Evolutionary conservation across 2,797 vertebrate species (phyloP).

Genomic region (Propithecus deckenii): DNA sequence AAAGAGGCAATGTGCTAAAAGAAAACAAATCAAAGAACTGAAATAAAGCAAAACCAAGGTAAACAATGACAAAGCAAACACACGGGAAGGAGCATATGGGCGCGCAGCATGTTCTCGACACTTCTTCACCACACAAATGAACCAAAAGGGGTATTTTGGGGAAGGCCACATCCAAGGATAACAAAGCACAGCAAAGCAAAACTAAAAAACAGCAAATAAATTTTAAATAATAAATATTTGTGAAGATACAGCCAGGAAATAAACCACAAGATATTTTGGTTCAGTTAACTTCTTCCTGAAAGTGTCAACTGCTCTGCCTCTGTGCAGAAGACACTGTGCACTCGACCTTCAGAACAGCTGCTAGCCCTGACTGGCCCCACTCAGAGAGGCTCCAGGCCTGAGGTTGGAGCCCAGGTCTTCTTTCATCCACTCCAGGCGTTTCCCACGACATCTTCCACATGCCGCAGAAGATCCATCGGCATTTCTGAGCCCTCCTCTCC

Average conservation of each 20-base stretch:
- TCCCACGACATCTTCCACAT: fast-evolving
- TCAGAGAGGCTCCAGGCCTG: neutral
- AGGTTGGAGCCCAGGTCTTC: neutral
- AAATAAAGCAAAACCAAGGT: conserved; percentile 86
- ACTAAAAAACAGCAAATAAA: conserved; percentile 59
- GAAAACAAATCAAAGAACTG: conserved; percentile 85
- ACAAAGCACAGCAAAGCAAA: conserved; percentile 50
- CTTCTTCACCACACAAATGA: neutral
- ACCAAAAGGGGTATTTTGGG: neutral
- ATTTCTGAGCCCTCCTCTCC: fast-evolving
- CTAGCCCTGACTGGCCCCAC: fast-evolving
- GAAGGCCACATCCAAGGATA: neutral
- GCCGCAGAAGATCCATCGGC: fast-evolving
- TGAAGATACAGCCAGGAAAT: conserved; percentile 32
- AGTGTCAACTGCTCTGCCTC: neutral
- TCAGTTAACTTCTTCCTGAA: neutral
- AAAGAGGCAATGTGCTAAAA: conserved; percentile 88
- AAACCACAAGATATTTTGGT: fast-evolving
- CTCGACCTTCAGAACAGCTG: neutral
- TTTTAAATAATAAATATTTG: conserved; percentile 37
- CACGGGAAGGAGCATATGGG: conserved; percentile 27
- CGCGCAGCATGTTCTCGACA: neutral
- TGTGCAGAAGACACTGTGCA: fast-evolving
- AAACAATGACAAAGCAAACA: conserved; percentile 76
- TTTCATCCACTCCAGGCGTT: fast-evolving